phyloP scores from a whole-genome alignment of 92 coral and sea anemone genomes.

The Zoanthus solanderi region DNA sequence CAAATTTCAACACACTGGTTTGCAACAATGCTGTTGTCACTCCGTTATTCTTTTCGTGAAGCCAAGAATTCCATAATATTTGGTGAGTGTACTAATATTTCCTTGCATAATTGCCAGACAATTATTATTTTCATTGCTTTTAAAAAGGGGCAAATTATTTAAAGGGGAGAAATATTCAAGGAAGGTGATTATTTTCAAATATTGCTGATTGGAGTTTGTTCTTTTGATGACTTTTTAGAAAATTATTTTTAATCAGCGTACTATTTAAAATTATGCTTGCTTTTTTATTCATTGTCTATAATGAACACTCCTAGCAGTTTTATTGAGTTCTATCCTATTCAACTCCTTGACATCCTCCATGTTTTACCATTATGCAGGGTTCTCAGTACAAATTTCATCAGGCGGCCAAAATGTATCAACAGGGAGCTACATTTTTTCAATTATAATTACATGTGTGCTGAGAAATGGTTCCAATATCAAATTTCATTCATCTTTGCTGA shows the following conservation, averaged over 20 bases:
- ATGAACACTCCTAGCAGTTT: background rate
- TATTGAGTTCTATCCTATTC: no score
- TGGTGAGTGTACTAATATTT: constrained; percentile 31
- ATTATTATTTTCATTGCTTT: background rate
- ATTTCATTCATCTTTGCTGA: no score
- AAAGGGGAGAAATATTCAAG: background rate
- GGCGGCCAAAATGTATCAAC: no score
- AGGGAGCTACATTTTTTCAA: no score
- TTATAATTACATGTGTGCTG: no score
- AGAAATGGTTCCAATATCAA: no score
- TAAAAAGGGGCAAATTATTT: background rate
- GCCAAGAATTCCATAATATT: constrained; percentile 37
- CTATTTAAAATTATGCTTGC: background rate
- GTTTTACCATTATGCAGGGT: no score
- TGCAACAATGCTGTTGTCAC: constrained; percentile 54
- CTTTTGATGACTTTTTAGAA: background rate
- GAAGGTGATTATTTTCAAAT: background rate
- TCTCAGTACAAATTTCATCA: no score
- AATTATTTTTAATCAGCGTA: background rate
- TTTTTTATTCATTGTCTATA: background rate
- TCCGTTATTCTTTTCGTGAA: constrained; percentile 58
- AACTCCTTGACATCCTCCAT: no score
- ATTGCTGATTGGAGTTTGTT: background rate
- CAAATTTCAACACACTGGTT: constrained; percentile 59
- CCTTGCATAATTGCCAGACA: background rate